Evolutionary conservation across 2,797 vertebrate species (phyloP).

Genomic region (Balearica regulorum): DNA sequence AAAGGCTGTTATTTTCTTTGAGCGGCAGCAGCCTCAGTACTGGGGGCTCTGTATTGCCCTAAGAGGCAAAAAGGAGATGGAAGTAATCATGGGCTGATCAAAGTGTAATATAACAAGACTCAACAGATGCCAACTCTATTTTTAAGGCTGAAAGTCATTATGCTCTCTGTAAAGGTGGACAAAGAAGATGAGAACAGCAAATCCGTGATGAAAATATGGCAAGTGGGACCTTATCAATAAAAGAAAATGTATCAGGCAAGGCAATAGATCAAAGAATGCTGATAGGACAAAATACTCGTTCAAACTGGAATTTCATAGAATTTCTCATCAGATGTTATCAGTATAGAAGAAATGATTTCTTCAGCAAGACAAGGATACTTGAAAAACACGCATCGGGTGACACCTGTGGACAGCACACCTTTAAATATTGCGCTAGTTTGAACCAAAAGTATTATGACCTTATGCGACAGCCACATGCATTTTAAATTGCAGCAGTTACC

Average conservation of each 20-base stretch:
- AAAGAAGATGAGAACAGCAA: not conserved
- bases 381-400: not conserved
- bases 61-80: not conserved
- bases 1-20: not conserved
- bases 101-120: not conserved
- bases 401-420: not conserved
- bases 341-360: not conserved
- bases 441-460: not conserved
- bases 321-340: not conserved
- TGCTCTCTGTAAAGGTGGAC: not conserved
- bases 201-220: not conserved
- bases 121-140: not conserved
- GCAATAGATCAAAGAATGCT: not conserved
- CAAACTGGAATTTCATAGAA: not conserved
- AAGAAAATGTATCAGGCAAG: not conserved
- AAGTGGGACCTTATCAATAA: not conserved
- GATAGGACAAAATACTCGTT: not conserved
- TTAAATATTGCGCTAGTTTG: not conserved
- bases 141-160: not conserved
- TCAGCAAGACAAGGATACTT: not conserved
- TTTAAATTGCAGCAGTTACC: not conserved
- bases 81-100: not conserved
- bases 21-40: not conserved
- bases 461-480: not conserved
- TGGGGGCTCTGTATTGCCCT: not conserved